phyloP scores from a whole-genome alignment of 2,113 vertebrate species.

The Oreochromis niloticus region DNA sequence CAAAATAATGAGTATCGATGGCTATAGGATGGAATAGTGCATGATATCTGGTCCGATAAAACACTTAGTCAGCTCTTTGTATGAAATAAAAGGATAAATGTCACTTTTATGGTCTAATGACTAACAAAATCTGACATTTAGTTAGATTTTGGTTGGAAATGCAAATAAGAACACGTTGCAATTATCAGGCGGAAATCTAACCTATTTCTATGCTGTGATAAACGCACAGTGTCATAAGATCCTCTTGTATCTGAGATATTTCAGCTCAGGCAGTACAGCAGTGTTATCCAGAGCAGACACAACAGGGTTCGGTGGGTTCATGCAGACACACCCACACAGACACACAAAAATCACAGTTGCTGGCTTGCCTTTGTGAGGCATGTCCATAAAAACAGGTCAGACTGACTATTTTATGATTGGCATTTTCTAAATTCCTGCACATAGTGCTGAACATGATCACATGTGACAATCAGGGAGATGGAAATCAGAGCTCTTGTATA shows the following conservation, averaged over 20 bases:
- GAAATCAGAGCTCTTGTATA: not conserved
- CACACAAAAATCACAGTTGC: not conserved
- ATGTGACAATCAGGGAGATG: not conserved
- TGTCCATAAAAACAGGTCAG: conserved; percentile 8
- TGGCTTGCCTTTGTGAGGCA: not conserved
- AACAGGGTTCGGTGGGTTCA: conserved; percentile 4
- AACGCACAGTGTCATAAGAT: not conserved
- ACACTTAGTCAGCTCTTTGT: not conserved
- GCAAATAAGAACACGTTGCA: not conserved
- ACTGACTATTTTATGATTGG: not conserved
- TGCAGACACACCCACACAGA: not conserved
- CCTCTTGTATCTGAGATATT: not conserved
- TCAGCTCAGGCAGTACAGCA: not conserved
- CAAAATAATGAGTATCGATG: not conserved
- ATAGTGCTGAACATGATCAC: not conserved
- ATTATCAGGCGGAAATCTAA: not conserved
- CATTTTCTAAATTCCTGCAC: not conserved
- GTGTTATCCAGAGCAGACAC: not conserved
- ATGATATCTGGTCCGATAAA: not conserved
- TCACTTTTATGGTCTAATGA: not conserved
- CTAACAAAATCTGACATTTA: not conserved
- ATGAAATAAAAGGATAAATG: not conserved
- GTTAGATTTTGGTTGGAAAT: not conserved
- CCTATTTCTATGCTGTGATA: not conserved
- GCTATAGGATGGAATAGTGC: not conserved